Evolutionary conservation across 2,888 invertebrate species (phyloP).

Genomic region (Callosobruchus maculatus): DNA sequence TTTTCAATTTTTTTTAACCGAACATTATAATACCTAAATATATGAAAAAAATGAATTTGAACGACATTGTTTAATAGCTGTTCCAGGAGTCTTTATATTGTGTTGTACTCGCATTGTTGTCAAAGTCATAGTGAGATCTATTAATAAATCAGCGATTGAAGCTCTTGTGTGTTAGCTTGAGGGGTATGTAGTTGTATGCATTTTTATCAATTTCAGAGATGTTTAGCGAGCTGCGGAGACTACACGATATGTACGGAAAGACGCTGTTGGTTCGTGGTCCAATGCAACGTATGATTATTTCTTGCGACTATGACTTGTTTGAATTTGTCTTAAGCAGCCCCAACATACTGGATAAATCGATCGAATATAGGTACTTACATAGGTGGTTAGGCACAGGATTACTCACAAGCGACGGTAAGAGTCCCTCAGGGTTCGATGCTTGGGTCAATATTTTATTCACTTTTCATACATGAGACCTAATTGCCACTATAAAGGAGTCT

Average conservation of each 20-base stretch:
- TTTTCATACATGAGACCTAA: too few species aligned
- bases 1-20: too few species aligned
- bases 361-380: slow-evolving; percentile 37
- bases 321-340: slow-evolving; percentile 37
- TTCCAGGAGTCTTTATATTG: too few species aligned
- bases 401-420: slow-evolving; percentile 41
- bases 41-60: too few species aligned
- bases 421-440: too few species aligned
- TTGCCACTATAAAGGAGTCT: too few species aligned
- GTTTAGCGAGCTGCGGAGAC: neutral
- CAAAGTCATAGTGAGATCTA: too few species aligned
- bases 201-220: neutral
- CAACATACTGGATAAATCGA: slow-evolving; percentile 37
- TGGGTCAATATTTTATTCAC: too few species aligned
- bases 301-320: slow-evolving; percentile 26
- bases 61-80: too few species aligned
- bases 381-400: slow-evolving; percentile 44
- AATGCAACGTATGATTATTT: neutral
- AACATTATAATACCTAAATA: too few species aligned
- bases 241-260: neutral
- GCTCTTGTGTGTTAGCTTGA: neutral
- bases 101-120: too few species aligned
- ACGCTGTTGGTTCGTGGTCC: neutral
- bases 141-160: too few species aligned
- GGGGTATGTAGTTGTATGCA: neutral